These are phyloP conservation scores for Yponomeuta sedellus DNA, from an alignment of 2,888 invertebrate species.

Conservation along the genomic window DNA sequence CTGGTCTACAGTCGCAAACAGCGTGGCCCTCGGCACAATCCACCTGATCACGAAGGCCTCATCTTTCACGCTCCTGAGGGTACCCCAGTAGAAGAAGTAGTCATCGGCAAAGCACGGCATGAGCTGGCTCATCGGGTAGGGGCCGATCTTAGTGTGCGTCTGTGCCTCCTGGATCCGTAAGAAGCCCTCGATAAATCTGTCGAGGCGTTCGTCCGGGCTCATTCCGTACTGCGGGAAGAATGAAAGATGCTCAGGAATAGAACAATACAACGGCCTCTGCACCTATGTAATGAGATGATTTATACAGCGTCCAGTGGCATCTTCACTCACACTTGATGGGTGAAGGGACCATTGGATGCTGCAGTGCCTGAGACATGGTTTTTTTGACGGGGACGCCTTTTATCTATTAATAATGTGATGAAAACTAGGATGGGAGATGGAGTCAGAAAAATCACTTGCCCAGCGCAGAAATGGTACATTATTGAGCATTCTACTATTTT, in stretches of 20 bases:
- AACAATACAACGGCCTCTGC: no score
- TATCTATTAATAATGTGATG: no score
- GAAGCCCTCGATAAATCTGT: slow-evolving; percentile 62
- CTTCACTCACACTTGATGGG: no score
- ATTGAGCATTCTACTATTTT: no score
- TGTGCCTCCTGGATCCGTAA: slow-evolving; percentile 66
- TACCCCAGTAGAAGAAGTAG: slow-evolving; percentile 81
- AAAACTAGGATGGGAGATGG: no score
- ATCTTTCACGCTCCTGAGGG: slow-evolving; percentile 57
- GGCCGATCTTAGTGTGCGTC: slow-evolving; percentile 64
- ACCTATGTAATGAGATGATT: no score
- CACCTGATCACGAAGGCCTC: slow-evolving; percentile 70
- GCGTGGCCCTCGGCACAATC: slow-evolving; percentile 76
- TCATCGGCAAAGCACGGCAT: slow-evolving; percentile 76
- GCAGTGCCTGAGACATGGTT: no score
- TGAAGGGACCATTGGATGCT: no score
- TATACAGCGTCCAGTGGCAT: no score
- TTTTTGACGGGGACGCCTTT: no score
- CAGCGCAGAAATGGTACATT: no score
- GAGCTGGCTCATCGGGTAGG: slow-evolving; percentile 65
- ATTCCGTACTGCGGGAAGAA: slow-evolving; percentile 62
- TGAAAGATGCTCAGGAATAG: neutral
- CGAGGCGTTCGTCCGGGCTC: slow-evolving; percentile 55
- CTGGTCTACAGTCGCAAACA: slow-evolving; percentile 77
- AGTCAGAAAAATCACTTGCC: no score